Evolutionary conservation across 2,888 invertebrate species (phyloP).

Genomic region (Alviniconcha strummeri): DNA sequence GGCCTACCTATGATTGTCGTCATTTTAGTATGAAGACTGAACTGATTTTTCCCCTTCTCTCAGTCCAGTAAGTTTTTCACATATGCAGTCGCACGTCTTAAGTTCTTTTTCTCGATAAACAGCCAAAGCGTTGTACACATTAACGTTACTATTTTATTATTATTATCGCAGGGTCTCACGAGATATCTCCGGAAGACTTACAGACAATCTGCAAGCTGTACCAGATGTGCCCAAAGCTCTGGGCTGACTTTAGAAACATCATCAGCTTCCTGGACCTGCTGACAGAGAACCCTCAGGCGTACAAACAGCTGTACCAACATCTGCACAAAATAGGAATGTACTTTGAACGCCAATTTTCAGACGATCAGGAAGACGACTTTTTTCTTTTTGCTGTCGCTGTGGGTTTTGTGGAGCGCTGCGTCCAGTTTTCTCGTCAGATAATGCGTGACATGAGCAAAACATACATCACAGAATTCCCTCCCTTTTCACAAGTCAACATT

Average conservation of each 20-base stretch:
- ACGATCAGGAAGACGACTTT: background rate
- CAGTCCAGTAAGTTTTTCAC: no score
- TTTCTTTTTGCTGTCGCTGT: background rate
- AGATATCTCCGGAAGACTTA: slow-evolving; percentile 11
- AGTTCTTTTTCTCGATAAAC: no score
- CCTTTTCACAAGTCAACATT: no score
- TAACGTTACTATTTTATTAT: no score
- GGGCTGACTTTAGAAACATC: background rate
- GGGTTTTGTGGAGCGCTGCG: slow-evolving; percentile 6
- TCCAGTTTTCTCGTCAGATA: background rate
- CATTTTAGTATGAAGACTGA: no score
- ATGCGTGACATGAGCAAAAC: background rate
- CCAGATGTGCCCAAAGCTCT: background rate
- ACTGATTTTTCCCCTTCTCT: no score
- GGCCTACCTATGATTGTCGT: no score
- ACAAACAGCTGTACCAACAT: background rate
- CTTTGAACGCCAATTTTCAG: background rate
- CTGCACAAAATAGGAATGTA: background rate
- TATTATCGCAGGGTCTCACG: background rate
- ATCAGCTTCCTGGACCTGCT: background rate
- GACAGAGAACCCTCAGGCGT: background rate
- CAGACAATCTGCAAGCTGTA: background rate
- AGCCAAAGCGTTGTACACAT: no score
- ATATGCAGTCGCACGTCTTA: no score
- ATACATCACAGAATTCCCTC: background rate